Conservation (phyloP, 1,140 invertebrate genomes). For the Magallana angulata region DNA sequence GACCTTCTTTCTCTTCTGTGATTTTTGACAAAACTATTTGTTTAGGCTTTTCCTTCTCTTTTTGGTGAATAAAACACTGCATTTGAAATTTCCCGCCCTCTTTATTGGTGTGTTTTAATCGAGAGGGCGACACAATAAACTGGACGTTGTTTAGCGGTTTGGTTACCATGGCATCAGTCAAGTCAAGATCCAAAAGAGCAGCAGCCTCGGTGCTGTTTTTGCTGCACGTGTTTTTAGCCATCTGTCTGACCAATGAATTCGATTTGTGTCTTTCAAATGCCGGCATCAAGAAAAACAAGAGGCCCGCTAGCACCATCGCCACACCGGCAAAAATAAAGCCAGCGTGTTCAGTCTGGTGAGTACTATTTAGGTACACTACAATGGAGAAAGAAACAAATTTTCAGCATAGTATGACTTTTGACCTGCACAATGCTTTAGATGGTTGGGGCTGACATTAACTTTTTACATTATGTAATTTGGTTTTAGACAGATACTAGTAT, state of each 20-base stretch:
- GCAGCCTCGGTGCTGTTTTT: slow-evolving; percentile 73
- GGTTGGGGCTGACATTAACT: too few species aligned
- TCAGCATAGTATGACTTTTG: too few species aligned
- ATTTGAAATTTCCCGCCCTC: slow-evolving; percentile 71
- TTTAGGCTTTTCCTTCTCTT: slow-evolving; percentile 71
- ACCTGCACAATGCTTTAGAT: too few species aligned
- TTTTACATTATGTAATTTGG: too few species aligned
- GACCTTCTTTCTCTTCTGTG: slow-evolving; percentile 72
- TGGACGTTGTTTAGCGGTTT: slow-evolving; percentile 72
- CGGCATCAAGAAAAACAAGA: slow-evolving; percentile 74
- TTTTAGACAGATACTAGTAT: too few species aligned
- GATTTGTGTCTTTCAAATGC: slow-evolving; percentile 72
- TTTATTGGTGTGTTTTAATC: slow-evolving; percentile 67
- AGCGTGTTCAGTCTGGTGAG: slow-evolving; percentile 62
- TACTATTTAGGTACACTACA: slow-evolving; percentile 73
- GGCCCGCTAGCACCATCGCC: slow-evolving; percentile 71
- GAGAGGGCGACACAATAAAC: slow-evolving; percentile 67
- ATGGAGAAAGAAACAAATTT: slow-evolving; percentile 51
- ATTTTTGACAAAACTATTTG: slow-evolving; percentile 75
- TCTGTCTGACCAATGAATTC: slow-evolving; percentile 73
- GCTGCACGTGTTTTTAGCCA: slow-evolving; percentile 68
- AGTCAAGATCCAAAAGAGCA: slow-evolving; percentile 74
- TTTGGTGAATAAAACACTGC: slow-evolving; percentile 74
- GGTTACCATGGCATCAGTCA: slow-evolving; percentile 69
- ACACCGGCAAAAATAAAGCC: slow-evolving; percentile 73